Conservation (phyloP, 2,113 vertebrate genomes). For the Pleuronectes platessa region DNA sequence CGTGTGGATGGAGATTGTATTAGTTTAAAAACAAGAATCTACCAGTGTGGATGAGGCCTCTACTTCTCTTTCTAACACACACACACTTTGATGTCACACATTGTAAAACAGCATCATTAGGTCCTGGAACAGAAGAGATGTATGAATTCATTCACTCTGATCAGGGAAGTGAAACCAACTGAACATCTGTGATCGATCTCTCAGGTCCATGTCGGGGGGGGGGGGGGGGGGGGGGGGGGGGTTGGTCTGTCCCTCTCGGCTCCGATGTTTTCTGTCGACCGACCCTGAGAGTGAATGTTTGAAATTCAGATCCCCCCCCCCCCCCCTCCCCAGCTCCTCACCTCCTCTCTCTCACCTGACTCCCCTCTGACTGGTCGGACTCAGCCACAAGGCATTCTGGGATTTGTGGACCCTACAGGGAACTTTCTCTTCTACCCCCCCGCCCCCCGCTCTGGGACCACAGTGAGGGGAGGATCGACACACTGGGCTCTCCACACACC, state of each 20-base stretch:
- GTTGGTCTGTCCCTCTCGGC: slow-evolving; percentile 14
- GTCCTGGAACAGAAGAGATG: too few relatives aligned
- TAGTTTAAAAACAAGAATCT: too few relatives aligned
- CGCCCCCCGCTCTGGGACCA: slow-evolving; percentile 43
- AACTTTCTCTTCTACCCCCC: slow-evolving; percentile 31
- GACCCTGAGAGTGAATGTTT: slow-evolving; percentile 42
- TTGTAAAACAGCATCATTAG: too few relatives aligned
- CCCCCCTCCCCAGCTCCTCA: not conserved
- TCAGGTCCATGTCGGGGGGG: not conserved
- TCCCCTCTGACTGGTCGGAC: slow-evolving; percentile 12
- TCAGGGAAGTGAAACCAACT: too few relatives aligned
- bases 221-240: not conserved
- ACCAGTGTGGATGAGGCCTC: too few relatives aligned
- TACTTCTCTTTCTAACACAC: too few relatives aligned
- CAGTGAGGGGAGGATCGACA: slow-evolving; percentile 29
- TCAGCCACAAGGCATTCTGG: slow-evolving; percentile 57
- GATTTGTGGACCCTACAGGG: slow-evolving; percentile 49
- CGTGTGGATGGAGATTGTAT: too few relatives aligned
- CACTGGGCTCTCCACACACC: not conserved
- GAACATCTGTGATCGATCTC: not conserved
- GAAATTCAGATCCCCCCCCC: not conserved
- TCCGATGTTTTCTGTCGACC: slow-evolving; percentile 43
- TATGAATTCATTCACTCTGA: too few relatives aligned
- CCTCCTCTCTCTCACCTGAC: not conserved
- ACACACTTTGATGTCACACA: too few relatives aligned